Evolutionary conservation across 1,140 invertebrate species (phyloP).

Genomic region (Hermatobates lingyangjiaoensis): DNA sequence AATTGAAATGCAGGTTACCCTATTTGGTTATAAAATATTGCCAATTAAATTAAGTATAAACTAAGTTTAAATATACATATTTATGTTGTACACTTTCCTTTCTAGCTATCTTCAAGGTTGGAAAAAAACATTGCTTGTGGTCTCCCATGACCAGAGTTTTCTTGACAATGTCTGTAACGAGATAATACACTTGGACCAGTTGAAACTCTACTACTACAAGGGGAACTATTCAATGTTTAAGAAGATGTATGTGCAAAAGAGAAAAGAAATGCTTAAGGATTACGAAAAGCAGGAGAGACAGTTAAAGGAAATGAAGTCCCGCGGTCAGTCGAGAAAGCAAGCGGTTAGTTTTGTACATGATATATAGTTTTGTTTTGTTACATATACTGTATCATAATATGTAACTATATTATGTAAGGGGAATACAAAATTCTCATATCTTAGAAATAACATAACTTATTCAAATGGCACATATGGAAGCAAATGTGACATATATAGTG

Average conservation of each 20-base stretch:
- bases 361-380: too few relatives aligned
- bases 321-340: slow-evolving; percentile 85
- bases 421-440: too few relatives aligned
- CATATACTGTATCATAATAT: too few relatives aligned
- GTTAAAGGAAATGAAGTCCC: slow-evolving; percentile 81
- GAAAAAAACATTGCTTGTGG: slow-evolving; percentile 94
- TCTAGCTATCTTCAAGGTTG: slow-evolving; percentile 79
- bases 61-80: too few relatives aligned
- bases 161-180: slow-evolving; percentile 98
- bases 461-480: too few relatives aligned
- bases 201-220: slow-evolving; percentile 92
- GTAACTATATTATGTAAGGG: too few relatives aligned
- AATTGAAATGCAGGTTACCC: too few relatives aligned
- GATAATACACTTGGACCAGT: slow-evolving; percentile 88
- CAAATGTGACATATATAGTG: too few relatives aligned
- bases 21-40: too few relatives aligned
- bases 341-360: slow-evolving; percentile 45
- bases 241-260: slow-evolving; percentile 94
- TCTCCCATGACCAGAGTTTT: slow-evolving; percentile 98
- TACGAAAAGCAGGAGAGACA: slow-evolving; percentile 97
- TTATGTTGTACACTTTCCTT: too few relatives aligned
- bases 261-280: slow-evolving; percentile 88
- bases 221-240: slow-evolving; percentile 98
- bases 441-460: too few relatives aligned
- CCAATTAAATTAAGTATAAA: too few relatives aligned